Evolutionary conservation across 2,113 vertebrate genomes (phyloP).

Genomic region (Ascaphus truei): DNA sequence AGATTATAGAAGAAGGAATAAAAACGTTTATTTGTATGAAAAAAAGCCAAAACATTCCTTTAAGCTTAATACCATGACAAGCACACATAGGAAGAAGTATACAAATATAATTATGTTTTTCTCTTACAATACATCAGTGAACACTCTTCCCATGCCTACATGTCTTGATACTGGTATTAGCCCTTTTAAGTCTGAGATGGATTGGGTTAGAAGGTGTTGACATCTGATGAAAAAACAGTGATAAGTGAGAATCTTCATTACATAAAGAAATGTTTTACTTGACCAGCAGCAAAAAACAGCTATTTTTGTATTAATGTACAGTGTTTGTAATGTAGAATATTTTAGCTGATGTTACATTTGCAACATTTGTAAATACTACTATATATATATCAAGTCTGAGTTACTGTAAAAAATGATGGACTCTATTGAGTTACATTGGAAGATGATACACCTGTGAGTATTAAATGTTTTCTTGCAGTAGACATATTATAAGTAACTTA

Average conservation of each 20-base stretch:
- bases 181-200: conserved; percentile 72
- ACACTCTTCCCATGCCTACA: conserved; percentile 67
- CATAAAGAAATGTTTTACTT: conserved; percentile 58
- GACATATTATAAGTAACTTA: too few species aligned
- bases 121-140: conserved; percentile 33
- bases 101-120: conserved; percentile 39
- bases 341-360: too few species aligned
- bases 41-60: conserved; percentile 73
- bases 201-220: conserved; percentile 63
- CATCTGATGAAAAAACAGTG: conserved; percentile 75
- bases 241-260: conserved; percentile 75
- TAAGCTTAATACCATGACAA: conserved; percentile 70
- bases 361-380: too few species aligned
- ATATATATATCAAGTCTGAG: too few species aligned
- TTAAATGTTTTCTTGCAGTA: too few species aligned
- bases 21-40: conserved; percentile 60
- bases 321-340: too few species aligned
- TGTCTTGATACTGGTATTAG: conserved; percentile 69
- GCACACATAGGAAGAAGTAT: conserved; percentile 72
- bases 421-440: too few species aligned
- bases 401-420: too few species aligned
- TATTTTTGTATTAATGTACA: background rate
- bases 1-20: conserved; percentile 54
- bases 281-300: conserved; percentile 68
- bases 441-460: too few species aligned